Evolutionary conservation across 2,888 invertebrate species (phyloP), one percentile per base, ranked within the genome.

Genomic region (Eubasilissa splendida): DNA sequence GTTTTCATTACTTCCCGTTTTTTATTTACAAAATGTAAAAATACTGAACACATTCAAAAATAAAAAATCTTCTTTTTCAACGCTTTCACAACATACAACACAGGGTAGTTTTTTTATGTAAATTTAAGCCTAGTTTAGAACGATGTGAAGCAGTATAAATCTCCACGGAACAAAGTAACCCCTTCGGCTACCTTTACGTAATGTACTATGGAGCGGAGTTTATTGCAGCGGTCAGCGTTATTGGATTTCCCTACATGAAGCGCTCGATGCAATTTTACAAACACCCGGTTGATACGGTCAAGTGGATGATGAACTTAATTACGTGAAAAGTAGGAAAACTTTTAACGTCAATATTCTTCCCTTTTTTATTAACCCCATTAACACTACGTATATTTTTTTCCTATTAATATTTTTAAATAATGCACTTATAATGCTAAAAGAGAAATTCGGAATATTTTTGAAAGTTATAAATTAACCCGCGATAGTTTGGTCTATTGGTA

Each of bases 81-180:
- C 63, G 12, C 33, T n/a, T 33, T 33, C 42, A 42, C 33, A 33
- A 31, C 63, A 7, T 31, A 12, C 63, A 33, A 12, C 33, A 63
- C 11, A 10, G 12, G 63, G 33, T 63, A 53, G 56, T 14, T 73
- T 58, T 22, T 58, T 56, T n/a, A 73, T 73, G 71, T 33, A 73
- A 73, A 73, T 73, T 73, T 73, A 50, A 73, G 50, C 71, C 71
- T 73, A 73, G 71, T 73, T 73, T 73, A 58, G 71, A 22, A 52
- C 22, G 33, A 7, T 12, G 31, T 22, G 56, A 73, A 73, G 56
- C 71, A 73, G 42, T 12, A 56, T 71, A 56, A 73, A 33, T 73
- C 71, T 31, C 42, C 9, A 7, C 70, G 4, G 52, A 52, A 56
- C 58, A 33, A 70, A 31, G 58, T 50, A 54, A 22, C 42, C 70